Base-by-base conservation (phyloP, 2,888 invertebrate genomes). In the Agonopterix arenella region DNA sequence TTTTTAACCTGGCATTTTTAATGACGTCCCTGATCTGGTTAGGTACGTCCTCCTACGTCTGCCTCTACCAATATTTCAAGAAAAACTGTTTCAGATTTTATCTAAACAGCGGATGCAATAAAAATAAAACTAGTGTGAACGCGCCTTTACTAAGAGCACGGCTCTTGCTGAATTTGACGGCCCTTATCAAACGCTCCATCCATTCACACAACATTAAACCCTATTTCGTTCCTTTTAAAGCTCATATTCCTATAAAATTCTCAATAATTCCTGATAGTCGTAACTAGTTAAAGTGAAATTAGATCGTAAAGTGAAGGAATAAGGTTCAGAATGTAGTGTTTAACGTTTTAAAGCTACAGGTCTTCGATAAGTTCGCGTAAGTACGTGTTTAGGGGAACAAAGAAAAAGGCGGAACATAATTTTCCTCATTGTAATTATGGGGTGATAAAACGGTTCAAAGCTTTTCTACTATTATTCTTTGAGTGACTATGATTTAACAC, bases 341-440 rank as follows among this genome's bases (percentile, higher is more conserved):
- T 44, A 10, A 2, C 2, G 36, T 50, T 45, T 53, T 67, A 81
- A 80, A 83, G 82, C 85, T 78, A 85, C 85, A 85, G 85, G 85
- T 85, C 73, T 78, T 76, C 79, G 74, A 78, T 83, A 79, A 77
- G 73, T 80, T 78, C 70, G 61, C 68, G 73, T 76, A 80, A 84
- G 73, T 72, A 77, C 76, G 71, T 54, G 60, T 57, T 58, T 52
- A 45, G 47, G 49, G 51, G 37, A n/a, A 56, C 48, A 46, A n/a
- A 28, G 57, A 10, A 72, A 36, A 79, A 62, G 36, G 61, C 8
- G 28, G 28, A 28, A 28, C 28, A 28, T 28, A 28, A 28, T 28
- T 28, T 28, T 28, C 28, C 28, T 28, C 5, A 28, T 28, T 28
- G 28, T 28, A 28, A 28, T 28, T 28, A 28, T 28, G 7, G 28